Conservation (phyloP, 2,113 vertebrate genomes). For the Pteruthius melanotis region DNA sequence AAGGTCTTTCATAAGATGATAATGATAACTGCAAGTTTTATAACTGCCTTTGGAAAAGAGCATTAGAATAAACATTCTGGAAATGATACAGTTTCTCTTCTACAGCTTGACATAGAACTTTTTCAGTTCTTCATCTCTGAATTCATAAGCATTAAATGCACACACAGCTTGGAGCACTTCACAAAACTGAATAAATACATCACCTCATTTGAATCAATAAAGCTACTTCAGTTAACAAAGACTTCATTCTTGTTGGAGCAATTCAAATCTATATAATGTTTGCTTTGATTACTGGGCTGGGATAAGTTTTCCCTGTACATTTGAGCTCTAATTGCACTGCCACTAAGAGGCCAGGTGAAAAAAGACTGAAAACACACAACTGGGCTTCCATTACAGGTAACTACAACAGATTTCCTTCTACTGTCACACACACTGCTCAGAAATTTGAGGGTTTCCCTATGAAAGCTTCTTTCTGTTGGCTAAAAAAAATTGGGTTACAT, state of each 20-base stretch:
- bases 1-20: slow-evolving; percentile 33
- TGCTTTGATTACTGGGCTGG: slow-evolving; percentile 33
- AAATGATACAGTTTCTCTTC: not conserved
- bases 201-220: slow-evolving; percentile 1
- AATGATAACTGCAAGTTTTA: slow-evolving; percentile 16
- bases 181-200: slow-evolving; percentile 18
- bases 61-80: slow-evolving; percentile 17
- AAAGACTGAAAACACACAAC: slow-evolving; percentile 7
- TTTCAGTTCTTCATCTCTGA: not conserved
- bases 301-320: slow-evolving; percentile 20
- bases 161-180: not conserved
- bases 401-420: not conserved
- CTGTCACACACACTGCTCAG: not conserved
- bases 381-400: not conserved
- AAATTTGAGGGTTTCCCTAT: not conserved
- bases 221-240: slow-evolving; percentile 33
- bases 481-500: not conserved
- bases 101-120: not conserved
- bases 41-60: slow-evolving; percentile 10
- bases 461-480: not conserved
- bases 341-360: slow-evolving; percentile 14
- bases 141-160: slow-evolving; percentile 11
- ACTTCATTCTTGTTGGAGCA: slow-evolving; percentile 21
- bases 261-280: slow-evolving; percentile 35
- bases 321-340: slow-evolving; percentile 38